Conservation (phyloP, 2,888 invertebrate species). For the Pristionchus mayeri region DNA sequence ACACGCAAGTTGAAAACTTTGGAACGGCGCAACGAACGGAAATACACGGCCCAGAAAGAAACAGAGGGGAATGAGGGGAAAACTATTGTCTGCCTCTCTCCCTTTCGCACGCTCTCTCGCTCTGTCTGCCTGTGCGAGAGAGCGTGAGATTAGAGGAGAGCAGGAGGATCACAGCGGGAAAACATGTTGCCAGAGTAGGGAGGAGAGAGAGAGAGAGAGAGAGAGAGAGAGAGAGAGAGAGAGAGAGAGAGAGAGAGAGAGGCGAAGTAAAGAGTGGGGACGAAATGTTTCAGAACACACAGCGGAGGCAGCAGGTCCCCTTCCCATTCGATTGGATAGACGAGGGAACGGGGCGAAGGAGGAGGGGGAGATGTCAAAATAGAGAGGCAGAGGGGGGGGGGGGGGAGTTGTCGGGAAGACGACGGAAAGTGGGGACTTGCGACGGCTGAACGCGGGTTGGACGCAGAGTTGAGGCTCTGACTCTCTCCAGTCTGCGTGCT, state of each 20-base stretch:
- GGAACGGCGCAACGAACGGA: too few species aligned
- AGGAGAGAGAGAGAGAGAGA: too few species aligned
- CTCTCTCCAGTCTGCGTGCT: too few species aligned
- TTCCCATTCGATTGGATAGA: constrained; percentile 30
- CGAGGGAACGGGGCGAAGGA: neutral
- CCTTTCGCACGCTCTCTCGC: too few species aligned
- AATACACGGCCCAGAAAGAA: too few species aligned
- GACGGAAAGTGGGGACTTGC: constrained; percentile 2
- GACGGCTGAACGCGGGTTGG: constrained; percentile 15
- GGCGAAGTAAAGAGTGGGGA: neutral
- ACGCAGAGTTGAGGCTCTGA: neutral
- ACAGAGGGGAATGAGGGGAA: too few species aligned
- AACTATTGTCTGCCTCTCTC: too few species aligned
- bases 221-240: neutral
- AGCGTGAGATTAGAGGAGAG: too few species aligned
- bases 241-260: neutral
- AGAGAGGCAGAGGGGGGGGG: constrained; percentile 13
- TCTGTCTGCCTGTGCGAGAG: too few species aligned
- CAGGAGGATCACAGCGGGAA: too few species aligned
- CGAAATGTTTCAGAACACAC: constrained; percentile 30
- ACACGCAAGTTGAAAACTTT: too few species aligned
- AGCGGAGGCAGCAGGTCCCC: neutral
- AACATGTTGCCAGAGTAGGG: too few species aligned
- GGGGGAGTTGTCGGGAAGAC: neutral
- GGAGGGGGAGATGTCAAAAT: constrained; percentile 30